Evolutionary conservation across 2,888 invertebrate species (phyloP), one percentile per base, ranked within the genome.

Genomic region (Drosophila helvetica): DNA sequence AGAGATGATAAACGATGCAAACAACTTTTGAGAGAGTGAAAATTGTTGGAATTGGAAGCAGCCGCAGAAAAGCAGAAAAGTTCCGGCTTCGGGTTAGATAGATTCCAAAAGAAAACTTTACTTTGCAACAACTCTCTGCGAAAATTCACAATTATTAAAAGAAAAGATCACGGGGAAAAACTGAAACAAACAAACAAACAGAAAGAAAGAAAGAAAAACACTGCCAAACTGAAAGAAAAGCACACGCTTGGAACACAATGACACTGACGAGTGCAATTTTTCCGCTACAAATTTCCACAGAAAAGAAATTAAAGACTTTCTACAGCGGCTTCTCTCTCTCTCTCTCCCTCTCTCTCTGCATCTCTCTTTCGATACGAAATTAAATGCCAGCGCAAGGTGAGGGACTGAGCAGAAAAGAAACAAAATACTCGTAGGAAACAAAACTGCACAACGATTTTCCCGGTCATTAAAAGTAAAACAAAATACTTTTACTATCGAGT

Each of bases 291-390:
- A 66, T 74, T 81, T 79, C 73, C 72, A 77, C 33, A 64, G 78
- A 81, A 84, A 81, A 75, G 73, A 71, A 77, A 79, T 47, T 56
- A 74, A 79, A 84, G 77, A 81, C 84, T 82, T 84, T 81, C 83
- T 80, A 74, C 65, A 27, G 47, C 66, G 66, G 45, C 51, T 45
- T n/a, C 67, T 54, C 48, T 79, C 38, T 15, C 38, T 15, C 38
- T 77, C 67, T 70, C 52, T 63, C 73, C 50, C 25, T 50, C 19
- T 50, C 4, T 12, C 10, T 10, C 10, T 33, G 19, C 45, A 17
- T 50, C 4, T 12, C 10, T 10, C 10, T 33, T 1, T 33, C 4
- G 3, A 69, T 57, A 52, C 56, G 71, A 51, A 59, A 64, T 63
- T 63, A 64, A 65, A 72, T 56, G 63, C 46, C 42, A 50, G 45